Evolutionary conservation across 2,797 vertebrate genomes (phyloP).

Genomic region (Enteromius mattozi): DNA sequence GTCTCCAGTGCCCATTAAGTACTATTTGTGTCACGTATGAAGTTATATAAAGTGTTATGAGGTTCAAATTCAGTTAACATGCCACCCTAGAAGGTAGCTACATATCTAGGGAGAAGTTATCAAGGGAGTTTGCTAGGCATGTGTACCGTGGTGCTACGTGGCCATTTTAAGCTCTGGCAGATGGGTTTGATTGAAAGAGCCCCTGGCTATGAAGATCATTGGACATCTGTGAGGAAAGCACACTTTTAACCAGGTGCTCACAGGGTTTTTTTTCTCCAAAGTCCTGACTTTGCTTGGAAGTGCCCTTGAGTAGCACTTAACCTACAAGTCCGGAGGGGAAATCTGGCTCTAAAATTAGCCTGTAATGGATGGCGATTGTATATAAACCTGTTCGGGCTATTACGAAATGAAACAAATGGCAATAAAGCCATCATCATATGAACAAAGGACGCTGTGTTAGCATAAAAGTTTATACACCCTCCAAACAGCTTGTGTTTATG

Average conservation of each 20-base stretch:
- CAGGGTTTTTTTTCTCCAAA: conserved; percentile 8
- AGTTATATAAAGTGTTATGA: neutral
- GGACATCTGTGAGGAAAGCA: conserved; percentile 47
- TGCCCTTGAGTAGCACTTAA: conserved; percentile 53
- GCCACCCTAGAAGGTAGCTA: neutral
- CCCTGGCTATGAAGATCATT: conserved; percentile 42
- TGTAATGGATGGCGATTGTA: conserved; percentile 31
- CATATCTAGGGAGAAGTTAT: neutral
- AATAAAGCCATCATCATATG: conserved; percentile 13
- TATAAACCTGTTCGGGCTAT: neutral
- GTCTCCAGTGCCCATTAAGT: neutral
- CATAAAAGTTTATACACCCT: conserved; percentile 28
- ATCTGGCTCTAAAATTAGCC: conserved; percentile 44
- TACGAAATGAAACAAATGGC: neutral
- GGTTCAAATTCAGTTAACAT: neutral
- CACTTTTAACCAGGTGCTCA: conserved; percentile 44
- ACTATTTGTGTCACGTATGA: neutral
- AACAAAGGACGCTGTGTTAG: conserved; percentile 5
- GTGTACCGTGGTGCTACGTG: conserved; percentile 49
- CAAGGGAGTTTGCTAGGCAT: neutral
- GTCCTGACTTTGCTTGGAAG: conserved; percentile 49
- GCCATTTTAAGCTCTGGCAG: conserved; percentile 44
- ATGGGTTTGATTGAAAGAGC: conserved; percentile 51
- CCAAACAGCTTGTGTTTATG: conserved; percentile 38
- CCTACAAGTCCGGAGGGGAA: conserved; percentile 23